Base-by-base conservation (phyloP, 1,140 invertebrate genomes). In the Drosophila bipectinata region DNA sequence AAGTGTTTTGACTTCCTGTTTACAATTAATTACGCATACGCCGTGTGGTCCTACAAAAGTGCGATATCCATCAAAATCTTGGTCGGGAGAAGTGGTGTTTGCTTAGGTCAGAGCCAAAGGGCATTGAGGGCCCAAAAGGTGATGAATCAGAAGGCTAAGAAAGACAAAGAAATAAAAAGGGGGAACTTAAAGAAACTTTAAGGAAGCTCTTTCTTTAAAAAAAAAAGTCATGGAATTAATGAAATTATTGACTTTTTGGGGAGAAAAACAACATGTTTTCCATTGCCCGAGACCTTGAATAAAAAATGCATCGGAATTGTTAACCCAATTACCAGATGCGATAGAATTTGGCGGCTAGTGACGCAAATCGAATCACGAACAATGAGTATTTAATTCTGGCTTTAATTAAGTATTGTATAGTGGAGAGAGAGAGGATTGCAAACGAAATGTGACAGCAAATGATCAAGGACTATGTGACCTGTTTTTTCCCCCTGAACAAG, bases 11-110 rank as follows among this genome's bases (percentile, higher is more conserved):
- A 15, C 44, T 32, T 60, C 41, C 59, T 74, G 72, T 76, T 67
- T 62, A 75, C 71, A 76, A 75, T 76, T 74, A 62, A 74, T 76
- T 76, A 75, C 61, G 61, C 72, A 75, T 74, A 66, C 71, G 69
- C 47, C 54, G n/a, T 26, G 72, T 74, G 72, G 60, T 12, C 59
- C 8, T 14, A 39, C 39, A 39, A 37, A 64, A 57, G 18, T 63
- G 52, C 59, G 58, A 18, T 18, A 44, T 44, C 41, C 41, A 44
- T 44, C 41, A 18, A 18, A 44, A 8, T 18, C 41, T 24, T 30
- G 30, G 30, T 8, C 14, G 26, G 48, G 51, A 39, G 37, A 18
- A 18, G 30, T 26, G 45, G 34, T 69, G 62, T 48, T 69, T 68
- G 52, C 26, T 41, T 44, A 57, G 66, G 66, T 48, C 63, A 69